Evolutionary conservation across 2,113 vertebrate species (phyloP).

Genomic region (Gopherus flavomarginatus): DNA sequence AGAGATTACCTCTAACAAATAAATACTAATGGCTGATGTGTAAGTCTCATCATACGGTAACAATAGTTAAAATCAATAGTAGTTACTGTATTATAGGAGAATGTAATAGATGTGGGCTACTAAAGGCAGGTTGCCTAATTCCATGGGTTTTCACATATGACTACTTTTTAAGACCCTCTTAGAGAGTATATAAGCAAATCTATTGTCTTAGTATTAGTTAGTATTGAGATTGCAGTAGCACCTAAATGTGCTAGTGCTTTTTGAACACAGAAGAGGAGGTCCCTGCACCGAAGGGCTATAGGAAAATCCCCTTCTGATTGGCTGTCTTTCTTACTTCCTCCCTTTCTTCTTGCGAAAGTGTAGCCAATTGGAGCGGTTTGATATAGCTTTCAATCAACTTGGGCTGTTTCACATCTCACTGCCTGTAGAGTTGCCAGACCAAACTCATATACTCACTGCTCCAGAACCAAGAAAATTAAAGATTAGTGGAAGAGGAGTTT

Average conservation of each 20-base stretch:
- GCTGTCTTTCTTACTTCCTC: background rate
- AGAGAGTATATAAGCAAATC: background rate
- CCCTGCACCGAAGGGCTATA: background rate
- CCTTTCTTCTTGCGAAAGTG: background rate
- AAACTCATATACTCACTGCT: background rate
- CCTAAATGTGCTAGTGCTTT: background rate
- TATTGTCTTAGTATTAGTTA: accelerated
- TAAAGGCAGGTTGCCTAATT: background rate
- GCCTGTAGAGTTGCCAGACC: background rate
- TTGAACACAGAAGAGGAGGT: accelerated
- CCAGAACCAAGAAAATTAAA: background rate
- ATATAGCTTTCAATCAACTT: background rate
- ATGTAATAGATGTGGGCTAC: background rate
- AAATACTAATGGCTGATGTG: background rate
- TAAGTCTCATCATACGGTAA: background rate
- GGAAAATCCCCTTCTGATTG: accelerated
- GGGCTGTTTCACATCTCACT: background rate
- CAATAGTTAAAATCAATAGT: background rate
- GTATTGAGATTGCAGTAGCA: background rate
- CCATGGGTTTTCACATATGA: background rate
- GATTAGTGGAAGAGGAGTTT: background rate
- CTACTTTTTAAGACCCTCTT: background rate
- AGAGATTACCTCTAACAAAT: background rate
- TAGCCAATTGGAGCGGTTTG: background rate
- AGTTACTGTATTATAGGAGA: background rate